Percentiles rank a stretch among this genome's conserved stretches.
These are phyloP conservation scores for Callopanchax toddi DNA, from an alignment of 2,113 vertebrate genomes.

Conservation along the genomic window DNA sequence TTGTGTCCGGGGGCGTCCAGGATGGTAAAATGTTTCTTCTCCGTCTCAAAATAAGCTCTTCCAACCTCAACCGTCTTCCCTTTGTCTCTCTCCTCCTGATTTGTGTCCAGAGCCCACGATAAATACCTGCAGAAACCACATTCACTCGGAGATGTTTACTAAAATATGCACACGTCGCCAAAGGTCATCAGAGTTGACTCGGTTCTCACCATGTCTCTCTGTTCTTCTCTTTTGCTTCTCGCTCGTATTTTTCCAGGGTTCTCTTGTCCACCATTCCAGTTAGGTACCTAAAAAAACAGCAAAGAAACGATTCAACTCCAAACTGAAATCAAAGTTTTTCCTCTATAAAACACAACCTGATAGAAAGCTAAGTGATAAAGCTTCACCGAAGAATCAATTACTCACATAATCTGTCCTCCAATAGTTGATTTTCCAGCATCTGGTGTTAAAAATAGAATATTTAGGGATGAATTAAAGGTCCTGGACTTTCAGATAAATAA, in stretches of 20 bases:
- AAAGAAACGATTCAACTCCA: not conserved
- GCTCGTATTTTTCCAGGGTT: slow-evolving; percentile 98
- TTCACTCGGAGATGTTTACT: not conserved
- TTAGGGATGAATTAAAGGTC: no score
- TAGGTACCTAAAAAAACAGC: slow-evolving; percentile 85
- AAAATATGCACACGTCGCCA: not conserved
- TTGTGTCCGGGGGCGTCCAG: slow-evolving; percentile 98
- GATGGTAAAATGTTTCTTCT: slow-evolving; percentile 99
- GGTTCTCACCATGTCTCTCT: slow-evolving; percentile 97
- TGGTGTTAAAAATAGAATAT: slow-evolving; percentile 45
- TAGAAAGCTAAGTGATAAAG: not conserved
- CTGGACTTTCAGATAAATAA: no score
- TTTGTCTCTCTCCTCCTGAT: slow-evolving; percentile 98
- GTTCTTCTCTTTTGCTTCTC: slow-evolving; percentile 99
- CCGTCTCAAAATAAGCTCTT: slow-evolving; percentile 97
- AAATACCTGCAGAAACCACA: slow-evolving; percentile 85
- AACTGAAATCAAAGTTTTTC: no score
- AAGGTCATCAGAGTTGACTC: not conserved
- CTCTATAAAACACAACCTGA: no score
- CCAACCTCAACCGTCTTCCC: slow-evolving; percentile 99
- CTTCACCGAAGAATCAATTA: not conserved
- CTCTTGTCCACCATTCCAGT: slow-evolving; percentile 99
- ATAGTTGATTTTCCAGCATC: slow-evolving; percentile 99
- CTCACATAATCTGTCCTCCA: slow-evolving; percentile 99
- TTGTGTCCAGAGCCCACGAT: slow-evolving; percentile 99